Evolutionary conservation across 1,140 invertebrate species (phyloP).

Genomic region (Drosophila mauritiana): DNA sequence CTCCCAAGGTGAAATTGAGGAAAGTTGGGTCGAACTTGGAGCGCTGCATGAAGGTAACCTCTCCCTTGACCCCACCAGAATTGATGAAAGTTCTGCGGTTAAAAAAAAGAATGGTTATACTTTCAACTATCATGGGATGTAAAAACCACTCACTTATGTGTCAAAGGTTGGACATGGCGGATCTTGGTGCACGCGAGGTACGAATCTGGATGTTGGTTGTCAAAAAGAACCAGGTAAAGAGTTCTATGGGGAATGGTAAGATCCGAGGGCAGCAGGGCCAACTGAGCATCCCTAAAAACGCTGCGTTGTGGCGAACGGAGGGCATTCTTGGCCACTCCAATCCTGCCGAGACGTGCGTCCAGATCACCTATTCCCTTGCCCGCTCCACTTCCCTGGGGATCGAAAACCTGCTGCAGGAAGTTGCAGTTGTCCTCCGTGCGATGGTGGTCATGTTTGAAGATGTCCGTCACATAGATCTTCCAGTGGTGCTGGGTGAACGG

Average conservation of each 20-base stretch:
- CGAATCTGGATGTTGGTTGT: constrained; percentile 90
- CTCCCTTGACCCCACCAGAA: constrained; percentile 92
- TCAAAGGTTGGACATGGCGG: constrained; percentile 87
- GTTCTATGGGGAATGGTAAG: constrained; percentile 89
- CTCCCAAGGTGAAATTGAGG: constrained; percentile 90
- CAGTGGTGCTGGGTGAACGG: constrained; percentile 88
- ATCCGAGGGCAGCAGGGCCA: constrained; percentile 89
- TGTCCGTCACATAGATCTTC: constrained; percentile 96
- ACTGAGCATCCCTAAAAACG: constrained; percentile 88
- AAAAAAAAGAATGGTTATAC: neutral
- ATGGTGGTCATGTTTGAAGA: constrained; percentile 91
- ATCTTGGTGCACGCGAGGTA: constrained; percentile 94
- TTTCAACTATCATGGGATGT: no score
- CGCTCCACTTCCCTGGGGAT: constrained; percentile 90
- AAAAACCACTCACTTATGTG: constrained; percentile 87
- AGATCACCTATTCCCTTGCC: constrained; percentile 92
- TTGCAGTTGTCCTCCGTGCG: constrained; percentile 91
- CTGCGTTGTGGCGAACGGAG: constrained; percentile 86
- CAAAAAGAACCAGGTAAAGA: constrained; percentile 94
- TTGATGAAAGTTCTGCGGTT: constrained; percentile 89
- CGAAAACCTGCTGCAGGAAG: constrained; percentile 93
- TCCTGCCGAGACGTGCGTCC: constrained; percentile 90
- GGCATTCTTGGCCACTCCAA: constrained; percentile 88
- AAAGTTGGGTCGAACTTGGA: constrained; percentile 94
- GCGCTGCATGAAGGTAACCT: constrained; percentile 91